Conservation (phyloP, 2,888 invertebrate species). For the Zele albiditarsus region DNA sequence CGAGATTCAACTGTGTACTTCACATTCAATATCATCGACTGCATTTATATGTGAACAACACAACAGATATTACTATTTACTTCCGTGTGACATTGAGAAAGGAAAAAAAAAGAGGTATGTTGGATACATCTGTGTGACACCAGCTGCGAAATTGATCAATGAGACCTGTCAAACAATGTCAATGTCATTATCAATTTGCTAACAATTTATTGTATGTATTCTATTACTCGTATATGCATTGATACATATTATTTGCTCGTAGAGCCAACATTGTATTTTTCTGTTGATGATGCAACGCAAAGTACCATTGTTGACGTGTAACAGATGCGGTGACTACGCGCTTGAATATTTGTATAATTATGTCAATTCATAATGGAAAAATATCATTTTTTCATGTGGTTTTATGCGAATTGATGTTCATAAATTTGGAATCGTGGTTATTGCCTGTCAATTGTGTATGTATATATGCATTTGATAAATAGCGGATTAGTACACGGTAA, state of each 20-base stretch:
- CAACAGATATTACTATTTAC: slow-evolving; percentile 34
- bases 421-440: no score
- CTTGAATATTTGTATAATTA: not conserved
- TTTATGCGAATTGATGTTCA: not conserved
- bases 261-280: no score
- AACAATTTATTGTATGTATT: not conserved
- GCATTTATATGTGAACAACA: slow-evolving; percentile 52
- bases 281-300: no score
- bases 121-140: slow-evolving; percentile 51
- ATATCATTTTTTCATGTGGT: not conserved
- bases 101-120: slow-evolving; percentile 43
- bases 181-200: not conserved
- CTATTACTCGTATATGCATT: not conserved
- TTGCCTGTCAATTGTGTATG: no score
- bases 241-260: no score
- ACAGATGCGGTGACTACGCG: not conserved
- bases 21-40: slow-evolving; percentile 33
- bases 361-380: not conserved
- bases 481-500: no score
- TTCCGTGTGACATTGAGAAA: slow-evolving; percentile 45
- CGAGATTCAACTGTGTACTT: slow-evolving; percentile 40
- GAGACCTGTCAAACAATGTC: slow-evolving; percentile 14
- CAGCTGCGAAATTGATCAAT: slow-evolving; percentile 34
- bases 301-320: not conserved
- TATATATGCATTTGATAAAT: no score